Evolutionary conservation across 2,888 invertebrate species (phyloP).

Genomic region (Apamea monoglypha): DNA sequence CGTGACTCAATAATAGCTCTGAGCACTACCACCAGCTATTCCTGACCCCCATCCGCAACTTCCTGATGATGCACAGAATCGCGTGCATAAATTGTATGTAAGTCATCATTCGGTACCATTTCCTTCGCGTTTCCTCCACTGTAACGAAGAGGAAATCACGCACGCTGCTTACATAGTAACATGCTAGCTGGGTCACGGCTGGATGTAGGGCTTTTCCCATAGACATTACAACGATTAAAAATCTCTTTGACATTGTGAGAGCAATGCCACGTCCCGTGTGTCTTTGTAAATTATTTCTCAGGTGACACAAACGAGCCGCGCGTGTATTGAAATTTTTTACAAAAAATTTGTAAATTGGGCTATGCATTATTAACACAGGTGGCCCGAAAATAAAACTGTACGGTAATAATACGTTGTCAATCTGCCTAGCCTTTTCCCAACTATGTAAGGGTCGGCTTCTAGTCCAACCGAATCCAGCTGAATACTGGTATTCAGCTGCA

Average conservation of each 20-base stretch:
- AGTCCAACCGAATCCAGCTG: background rate
- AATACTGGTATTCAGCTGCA: too few relatives aligned
- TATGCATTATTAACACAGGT: background rate
- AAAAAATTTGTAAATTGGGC: background rate
- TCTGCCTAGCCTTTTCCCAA: background rate
- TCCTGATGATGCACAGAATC: constrained; percentile 42
- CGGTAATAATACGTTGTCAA: background rate
- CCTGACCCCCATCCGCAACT: constrained; percentile 44
- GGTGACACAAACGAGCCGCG: background rate
- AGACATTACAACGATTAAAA: background rate
- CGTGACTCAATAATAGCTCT: constrained; percentile 22
- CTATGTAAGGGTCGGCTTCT: background rate
- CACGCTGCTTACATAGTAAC: constrained; percentile 28
- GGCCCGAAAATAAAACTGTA: background rate
- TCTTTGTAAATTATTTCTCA: background rate
- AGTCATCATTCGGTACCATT: constrained; percentile 47
- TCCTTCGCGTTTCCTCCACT: constrained; percentile 48
- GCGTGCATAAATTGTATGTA: constrained; percentile 54
- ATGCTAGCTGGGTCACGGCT: constrained; percentile 22
- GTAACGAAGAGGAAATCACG: constrained; percentile 61
- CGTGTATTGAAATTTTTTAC: background rate
- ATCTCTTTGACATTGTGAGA: background rate
- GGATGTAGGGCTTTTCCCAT: constrained; percentile 5
- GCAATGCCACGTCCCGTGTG: background rate
- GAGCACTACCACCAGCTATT: constrained; percentile 14